Percentiles rank a stretch among this genome's conserved stretches.
Evolutionary conservation across 2,113 vertebrate species (phyloP).

Genomic region (Suncus etruscus): DNA sequence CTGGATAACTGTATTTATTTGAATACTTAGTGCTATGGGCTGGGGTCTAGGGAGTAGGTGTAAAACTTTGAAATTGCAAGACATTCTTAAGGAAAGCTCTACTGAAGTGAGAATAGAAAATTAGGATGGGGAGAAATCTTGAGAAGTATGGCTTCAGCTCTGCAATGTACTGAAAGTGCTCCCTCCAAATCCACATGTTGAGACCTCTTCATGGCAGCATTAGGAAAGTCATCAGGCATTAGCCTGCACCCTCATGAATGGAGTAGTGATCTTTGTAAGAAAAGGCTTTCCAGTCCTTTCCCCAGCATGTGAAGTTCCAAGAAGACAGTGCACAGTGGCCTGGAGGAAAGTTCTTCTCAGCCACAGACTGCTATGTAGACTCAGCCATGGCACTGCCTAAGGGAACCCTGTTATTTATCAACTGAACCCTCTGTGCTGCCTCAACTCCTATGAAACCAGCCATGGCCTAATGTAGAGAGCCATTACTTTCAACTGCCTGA

Average conservation of each 20-base stretch:
- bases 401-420: not conserved
- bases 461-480: too few species aligned
- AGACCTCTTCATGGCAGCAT: not conserved
- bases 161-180: not conserved
- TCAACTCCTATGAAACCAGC: not conserved
- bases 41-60: not conserved
- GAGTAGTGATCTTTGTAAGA: not conserved
- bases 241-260: not conserved
- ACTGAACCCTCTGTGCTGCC: not conserved
- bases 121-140: not conserved
- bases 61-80: not conserved
- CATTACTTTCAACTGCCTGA: too few species aligned
- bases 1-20: not conserved
- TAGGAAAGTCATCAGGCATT: not conserved
- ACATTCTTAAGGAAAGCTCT: not conserved
- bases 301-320: not conserved
- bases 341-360: not conserved
- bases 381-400: not conserved
- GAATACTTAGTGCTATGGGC: not conserved
- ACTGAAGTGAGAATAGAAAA: not conserved
- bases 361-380: not conserved
- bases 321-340: not conserved
- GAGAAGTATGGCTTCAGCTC: conserved; percentile 13
- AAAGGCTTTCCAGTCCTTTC: not conserved
- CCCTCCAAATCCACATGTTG: not conserved